These are phyloP conservation scores for Polydrusus pterygomalis DNA, from an alignment of 2,888 invertebrate species.

Conservation along the genomic window DNA sequence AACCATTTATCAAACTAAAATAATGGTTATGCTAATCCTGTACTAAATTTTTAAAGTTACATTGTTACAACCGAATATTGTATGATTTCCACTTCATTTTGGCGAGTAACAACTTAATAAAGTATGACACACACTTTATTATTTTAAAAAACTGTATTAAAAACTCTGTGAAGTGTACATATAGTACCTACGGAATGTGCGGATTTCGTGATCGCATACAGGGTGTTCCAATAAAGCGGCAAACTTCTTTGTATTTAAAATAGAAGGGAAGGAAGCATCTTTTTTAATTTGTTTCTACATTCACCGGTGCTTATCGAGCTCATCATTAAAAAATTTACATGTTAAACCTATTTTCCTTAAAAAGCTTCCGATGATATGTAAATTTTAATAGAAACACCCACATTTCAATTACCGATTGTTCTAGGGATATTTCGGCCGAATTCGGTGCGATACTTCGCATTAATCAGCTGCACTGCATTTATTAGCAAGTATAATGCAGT, in stretches of 20 bases:
- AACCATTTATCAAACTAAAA: neutral
- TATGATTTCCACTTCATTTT: conserved; percentile 4
- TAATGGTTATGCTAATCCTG: no score
- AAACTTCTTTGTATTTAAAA: no score
- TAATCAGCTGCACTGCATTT: conserved; percentile 28
- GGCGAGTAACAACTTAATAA: neutral
- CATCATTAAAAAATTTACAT: no score
- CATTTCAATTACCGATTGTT: conserved; percentile 31
- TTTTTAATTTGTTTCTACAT: no score
- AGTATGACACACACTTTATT: neutral
- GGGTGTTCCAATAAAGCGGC: no score
- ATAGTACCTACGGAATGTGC: no score
- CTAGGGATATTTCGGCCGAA: conserved; percentile 15
- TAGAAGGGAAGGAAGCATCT: no score
- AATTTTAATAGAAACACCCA: conserved; percentile 17
- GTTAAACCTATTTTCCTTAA: no score
- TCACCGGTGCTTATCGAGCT: no score
- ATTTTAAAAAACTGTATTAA: neutral
- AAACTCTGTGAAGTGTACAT: no score
- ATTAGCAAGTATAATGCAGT: conserved; percentile 25
- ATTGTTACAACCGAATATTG: conserved; percentile 6
- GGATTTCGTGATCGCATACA: no score
- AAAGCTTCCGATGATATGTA: neutral
- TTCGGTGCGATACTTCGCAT: conserved; percentile 27
- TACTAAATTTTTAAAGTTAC: no score